Evolutionary conservation across 2,797 vertebrate species (phyloP).

Genomic region (Hipposideros larvatus): DNA sequence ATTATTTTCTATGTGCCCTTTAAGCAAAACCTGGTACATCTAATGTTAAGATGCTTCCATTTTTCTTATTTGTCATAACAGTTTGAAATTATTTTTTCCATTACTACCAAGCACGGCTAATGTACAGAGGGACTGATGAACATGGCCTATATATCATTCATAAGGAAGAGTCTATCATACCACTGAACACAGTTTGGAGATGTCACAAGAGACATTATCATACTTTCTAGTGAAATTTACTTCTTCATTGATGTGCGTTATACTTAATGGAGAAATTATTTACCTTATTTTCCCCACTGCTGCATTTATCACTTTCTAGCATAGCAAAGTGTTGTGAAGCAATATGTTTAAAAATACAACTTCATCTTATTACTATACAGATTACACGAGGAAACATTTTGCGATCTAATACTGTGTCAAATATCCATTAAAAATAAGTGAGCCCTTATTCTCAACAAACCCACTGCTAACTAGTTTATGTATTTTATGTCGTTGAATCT

Average conservation of each 20-base stretch:
- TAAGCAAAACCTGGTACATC: neutral
- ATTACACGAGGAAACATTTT: neutral
- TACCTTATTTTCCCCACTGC: neutral
- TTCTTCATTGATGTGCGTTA: neutral
- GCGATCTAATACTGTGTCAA: neutral
- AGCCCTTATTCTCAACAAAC: neutral
- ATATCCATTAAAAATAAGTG: slow-evolving; percentile 10
- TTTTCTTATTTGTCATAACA: neutral
- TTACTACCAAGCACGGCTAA: neutral
- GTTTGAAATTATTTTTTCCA: neutral
- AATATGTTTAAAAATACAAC: slow-evolving; percentile 18
- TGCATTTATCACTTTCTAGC: neutral
- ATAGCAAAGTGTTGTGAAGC: neutral
- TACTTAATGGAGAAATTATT: neutral
- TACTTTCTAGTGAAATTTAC: neutral
- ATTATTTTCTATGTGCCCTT: neutral
- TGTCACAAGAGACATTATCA: neutral
- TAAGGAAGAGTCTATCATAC: neutral
- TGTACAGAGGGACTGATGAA: neutral
- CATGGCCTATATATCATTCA: neutral
- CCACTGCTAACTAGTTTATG: neutral
- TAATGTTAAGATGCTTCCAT: neutral
- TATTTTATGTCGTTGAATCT: neutral
- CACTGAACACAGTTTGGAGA: neutral
- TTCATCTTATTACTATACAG: neutral